A percentile compares a stretch with the other conserved stretches of the same genome.
These are phyloP conservation scores for Polyommatus iphigenia DNA, from an alignment of 2,888 invertebrate genomes.

Conservation along the genomic window DNA sequence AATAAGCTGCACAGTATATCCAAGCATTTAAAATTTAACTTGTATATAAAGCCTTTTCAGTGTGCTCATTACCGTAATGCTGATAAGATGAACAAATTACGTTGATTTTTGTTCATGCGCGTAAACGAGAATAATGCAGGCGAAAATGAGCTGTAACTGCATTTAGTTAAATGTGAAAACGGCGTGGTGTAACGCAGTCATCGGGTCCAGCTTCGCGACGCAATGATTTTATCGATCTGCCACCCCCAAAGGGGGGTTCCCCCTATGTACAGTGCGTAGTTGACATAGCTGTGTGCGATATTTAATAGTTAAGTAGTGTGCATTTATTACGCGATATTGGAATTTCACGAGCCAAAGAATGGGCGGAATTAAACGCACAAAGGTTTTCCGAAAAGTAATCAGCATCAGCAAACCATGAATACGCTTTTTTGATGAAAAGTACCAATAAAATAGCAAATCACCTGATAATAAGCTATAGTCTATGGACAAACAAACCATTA, in stretches of 20 bases:
- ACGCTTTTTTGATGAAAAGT: neutral
- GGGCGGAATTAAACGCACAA: neutral
- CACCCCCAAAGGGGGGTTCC: conserved; percentile 40
- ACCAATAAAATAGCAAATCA: neutral
- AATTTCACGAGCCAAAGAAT: conserved; percentile 4
- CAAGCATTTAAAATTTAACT: neutral
- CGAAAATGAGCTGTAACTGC: conserved; percentile 32
- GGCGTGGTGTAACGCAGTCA: conserved; percentile 48
- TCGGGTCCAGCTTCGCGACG: conserved; percentile 46
- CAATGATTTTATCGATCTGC: conserved; percentile 77
- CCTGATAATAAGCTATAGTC: neutral
- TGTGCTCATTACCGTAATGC: conserved; percentile 25
- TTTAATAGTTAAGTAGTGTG: conserved; percentile 36
- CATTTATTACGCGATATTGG: conserved; percentile 1
- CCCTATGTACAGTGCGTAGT: conserved; percentile 42
- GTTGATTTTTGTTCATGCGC: conserved; percentile 28
- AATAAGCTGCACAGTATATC: neutral
- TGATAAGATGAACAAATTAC: conserved; percentile 26
- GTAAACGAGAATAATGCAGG: conserved; percentile 4
- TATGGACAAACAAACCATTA: no score
- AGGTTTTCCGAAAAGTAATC: neutral
- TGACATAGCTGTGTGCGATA: conserved; percentile 39
- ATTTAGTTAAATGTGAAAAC: conserved; percentile 31
- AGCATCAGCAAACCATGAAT: neutral
- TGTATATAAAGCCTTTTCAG: neutral